A percentile compares a stretch with the other conserved stretches of the same genome.
Evolutionary conservation across 2,797 vertebrate genomes (phyloP).

Genomic region (Dendrocincla fuliginosa): DNA sequence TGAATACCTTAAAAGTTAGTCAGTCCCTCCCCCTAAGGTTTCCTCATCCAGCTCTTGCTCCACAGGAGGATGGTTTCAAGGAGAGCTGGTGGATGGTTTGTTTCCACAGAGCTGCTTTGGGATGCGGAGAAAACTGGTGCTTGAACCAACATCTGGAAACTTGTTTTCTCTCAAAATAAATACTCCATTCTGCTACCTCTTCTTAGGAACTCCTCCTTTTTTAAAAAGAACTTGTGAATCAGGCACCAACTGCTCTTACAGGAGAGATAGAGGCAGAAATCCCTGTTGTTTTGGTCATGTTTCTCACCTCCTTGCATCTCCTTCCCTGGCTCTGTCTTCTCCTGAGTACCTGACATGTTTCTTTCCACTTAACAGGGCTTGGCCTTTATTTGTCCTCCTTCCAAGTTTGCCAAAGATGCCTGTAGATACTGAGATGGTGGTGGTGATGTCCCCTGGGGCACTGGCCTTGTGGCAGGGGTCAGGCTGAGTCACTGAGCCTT

Average conservation of each 20-base stretch:
- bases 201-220: not conserved
- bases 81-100: not conserved
- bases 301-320: not conserved
- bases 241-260: not conserved
- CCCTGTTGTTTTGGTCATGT: not conserved
- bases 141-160: slow-evolving; percentile 10
- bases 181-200: not conserved
- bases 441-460: not conserved
- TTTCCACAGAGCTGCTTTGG: not conserved
- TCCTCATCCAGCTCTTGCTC: not conserved
- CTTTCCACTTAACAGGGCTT: not conserved
- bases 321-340: not conserved
- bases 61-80: not conserved
- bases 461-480: not conserved
- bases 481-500: not conserved
- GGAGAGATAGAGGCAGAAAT: not conserved
- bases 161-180: slow-evolving; percentile 43
- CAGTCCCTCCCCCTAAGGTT: not conserved
- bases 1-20: slow-evolving; percentile 24
- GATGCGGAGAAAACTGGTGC: not conserved
- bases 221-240: not conserved
- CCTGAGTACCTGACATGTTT: not conserved
- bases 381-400: not conserved
- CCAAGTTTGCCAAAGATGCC: not conserved
- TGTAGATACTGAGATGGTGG: not conserved